These are phyloP conservation scores for Andrena bucephala DNA, from an alignment of 2,888 invertebrate genomes.

Conservation along the genomic window DNA sequence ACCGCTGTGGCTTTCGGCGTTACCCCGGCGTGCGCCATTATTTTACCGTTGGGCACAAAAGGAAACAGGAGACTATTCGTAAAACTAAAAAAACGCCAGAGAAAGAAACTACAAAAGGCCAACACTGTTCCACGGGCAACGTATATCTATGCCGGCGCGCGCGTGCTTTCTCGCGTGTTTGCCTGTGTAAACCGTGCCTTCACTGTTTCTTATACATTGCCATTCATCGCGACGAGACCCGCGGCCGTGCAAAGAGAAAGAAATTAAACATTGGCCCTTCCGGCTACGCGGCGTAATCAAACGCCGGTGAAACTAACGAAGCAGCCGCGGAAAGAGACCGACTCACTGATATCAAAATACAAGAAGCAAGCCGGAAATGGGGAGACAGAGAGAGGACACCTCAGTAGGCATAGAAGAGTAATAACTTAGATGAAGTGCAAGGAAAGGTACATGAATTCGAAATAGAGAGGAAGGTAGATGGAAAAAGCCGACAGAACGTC, in stretches of 20 bases:
- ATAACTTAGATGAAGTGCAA: conserved; percentile 56
- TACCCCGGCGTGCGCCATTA: conserved; percentile 36
- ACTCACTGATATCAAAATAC: conserved; percentile 59
- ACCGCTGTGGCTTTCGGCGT: not conserved
- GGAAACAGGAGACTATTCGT: conserved; percentile 13
- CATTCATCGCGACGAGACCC: conserved; percentile 65
- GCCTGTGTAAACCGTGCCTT: conserved; percentile 47
- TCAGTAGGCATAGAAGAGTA: conserved; percentile 45
- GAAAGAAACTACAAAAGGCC: conserved; percentile 62
- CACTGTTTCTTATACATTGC: conserved; percentile 65
- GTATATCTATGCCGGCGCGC: not conserved
- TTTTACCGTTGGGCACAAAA: conserved; percentile 52
- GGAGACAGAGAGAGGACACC: conserved; percentile 9
- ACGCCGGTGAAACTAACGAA: conserved; percentile 69
- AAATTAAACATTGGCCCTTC: conserved; percentile 78
- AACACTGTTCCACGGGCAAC: conserved; percentile 4
- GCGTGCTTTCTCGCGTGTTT: conserved; percentile 27
- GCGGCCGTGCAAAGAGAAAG: conserved; percentile 70
- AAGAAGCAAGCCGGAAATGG: conserved; percentile 13
- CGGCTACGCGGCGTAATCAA: conserved; percentile 76
- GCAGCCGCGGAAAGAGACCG: conserved; percentile 37
- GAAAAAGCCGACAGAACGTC: not conserved
- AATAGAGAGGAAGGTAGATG: not conserved
- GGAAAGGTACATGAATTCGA: conserved; percentile 18
- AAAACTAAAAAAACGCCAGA: conserved; percentile 64